phyloP scores from a whole-genome alignment of 2,888 invertebrate species.

The Caenorhabditis angaria region DNA sequence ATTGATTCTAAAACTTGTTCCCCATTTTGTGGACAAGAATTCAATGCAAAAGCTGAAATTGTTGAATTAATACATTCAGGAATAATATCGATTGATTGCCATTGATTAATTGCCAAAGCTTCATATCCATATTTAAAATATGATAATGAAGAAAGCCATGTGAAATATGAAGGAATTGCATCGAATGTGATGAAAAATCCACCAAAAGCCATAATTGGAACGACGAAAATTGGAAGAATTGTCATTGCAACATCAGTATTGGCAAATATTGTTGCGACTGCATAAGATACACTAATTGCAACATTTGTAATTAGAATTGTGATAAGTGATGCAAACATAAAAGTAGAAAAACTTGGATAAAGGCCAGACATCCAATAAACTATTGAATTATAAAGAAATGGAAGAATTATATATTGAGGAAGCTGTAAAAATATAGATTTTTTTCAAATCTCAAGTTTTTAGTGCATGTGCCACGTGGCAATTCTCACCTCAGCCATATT shows the following conservation, averaged over 20 bases:
- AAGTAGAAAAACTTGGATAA: conserved; percentile 72
- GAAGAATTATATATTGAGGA: conserved; percentile 85
- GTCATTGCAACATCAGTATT: conserved; percentile 88
- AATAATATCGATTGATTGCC: conserved; percentile 54
- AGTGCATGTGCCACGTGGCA: too few species aligned
- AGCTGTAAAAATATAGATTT: conserved; percentile 73
- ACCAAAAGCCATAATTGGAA: conserved; percentile 91
- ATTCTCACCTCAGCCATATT: conserved; percentile 82
- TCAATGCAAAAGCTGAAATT: conserved; percentile 18
- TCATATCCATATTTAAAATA: conserved; percentile 65
- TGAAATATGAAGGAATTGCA: conserved; percentile 57
- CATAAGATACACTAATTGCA: conserved; percentile 77
- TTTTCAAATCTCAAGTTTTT: not conserved
- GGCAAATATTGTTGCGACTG: conserved; percentile 86
- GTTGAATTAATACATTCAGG: conserved; percentile 32
- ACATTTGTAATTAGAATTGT: conserved; percentile 57
- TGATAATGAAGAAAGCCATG: conserved; percentile 54
- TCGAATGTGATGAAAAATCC: conserved; percentile 91
- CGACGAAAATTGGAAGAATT: conserved; percentile 88
- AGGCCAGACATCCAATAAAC: conserved; percentile 84
- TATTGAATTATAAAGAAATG: conserved; percentile 83
- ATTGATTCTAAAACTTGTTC: conserved; percentile 53
- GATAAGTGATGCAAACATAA: conserved; percentile 77
- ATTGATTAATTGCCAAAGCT: conserved; percentile 60
- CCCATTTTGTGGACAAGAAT: conserved; percentile 52